A percentile compares a stretch with the other conserved stretches of the same genome.
Conservation (phyloP, 2,113 vertebrate genomes). For the Panthera tigris region DNA sequence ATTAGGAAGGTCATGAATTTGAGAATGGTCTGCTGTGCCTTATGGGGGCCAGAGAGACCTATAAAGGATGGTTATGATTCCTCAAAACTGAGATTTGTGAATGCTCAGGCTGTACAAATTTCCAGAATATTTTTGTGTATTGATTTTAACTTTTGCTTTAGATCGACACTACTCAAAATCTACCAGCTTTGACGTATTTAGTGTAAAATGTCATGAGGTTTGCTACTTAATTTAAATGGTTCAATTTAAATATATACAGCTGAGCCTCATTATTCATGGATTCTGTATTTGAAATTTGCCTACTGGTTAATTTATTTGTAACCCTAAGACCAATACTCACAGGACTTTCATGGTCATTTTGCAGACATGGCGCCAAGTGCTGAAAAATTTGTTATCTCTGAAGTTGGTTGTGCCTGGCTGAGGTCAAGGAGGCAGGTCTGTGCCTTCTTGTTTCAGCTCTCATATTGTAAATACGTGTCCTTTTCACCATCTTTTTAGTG, state of each 20-base stretch:
- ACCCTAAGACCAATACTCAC: background rate
- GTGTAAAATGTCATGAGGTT: background rate
- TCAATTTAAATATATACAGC: background rate
- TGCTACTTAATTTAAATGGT: background rate
- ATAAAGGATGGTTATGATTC: background rate
- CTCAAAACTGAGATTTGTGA: background rate
- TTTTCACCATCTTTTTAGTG: background rate
- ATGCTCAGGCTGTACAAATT: background rate
- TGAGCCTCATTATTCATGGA: background rate
- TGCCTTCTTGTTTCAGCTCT: background rate
- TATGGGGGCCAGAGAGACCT: background rate
- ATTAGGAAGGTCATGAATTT: background rate
- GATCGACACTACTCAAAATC: background rate
- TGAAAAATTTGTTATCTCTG: background rate
- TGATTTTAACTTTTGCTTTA: background rate
- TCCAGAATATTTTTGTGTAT: background rate
- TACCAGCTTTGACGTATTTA: background rate
- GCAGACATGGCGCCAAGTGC: background rate
- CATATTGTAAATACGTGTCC: background rate
- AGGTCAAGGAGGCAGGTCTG: background rate
- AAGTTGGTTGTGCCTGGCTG: rapidly evolving
- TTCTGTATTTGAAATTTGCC: background rate
- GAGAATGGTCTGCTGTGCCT: background rate
- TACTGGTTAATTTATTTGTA: background rate
- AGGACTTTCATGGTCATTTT: background rate